Conservation (phyloP, 2,888 invertebrate species). For the Torymus aiolomorphi region DNA sequence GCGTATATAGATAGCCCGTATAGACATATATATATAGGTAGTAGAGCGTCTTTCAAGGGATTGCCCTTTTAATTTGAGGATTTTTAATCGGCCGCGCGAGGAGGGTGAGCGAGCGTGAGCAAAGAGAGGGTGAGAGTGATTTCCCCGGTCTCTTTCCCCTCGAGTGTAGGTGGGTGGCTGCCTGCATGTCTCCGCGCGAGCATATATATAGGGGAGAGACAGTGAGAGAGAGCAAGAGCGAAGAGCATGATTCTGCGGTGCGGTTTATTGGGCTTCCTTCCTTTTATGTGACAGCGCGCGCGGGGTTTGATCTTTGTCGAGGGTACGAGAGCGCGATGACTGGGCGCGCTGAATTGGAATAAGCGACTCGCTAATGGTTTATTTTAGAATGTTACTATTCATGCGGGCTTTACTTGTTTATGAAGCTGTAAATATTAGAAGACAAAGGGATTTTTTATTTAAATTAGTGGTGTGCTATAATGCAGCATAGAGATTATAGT, state of each 20-base stretch:
- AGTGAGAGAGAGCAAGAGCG: neutral
- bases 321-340: too few relatives aligned
- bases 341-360: too few relatives aligned
- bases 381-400: too few relatives aligned
- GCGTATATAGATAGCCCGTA: too few relatives aligned
- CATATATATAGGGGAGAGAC: neutral
- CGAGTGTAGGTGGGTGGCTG: neutral
- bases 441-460: too few relatives aligned
- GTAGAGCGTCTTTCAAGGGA: slow-evolving; percentile 12
- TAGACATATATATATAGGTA: too few relatives aligned
- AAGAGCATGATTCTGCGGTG: neutral
- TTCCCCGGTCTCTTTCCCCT: too few relatives aligned
- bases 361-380: too few relatives aligned
- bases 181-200: neutral
- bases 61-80: slow-evolving; percentile 29
- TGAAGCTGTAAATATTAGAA: neutral
- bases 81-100: slow-evolving; percentile 10
- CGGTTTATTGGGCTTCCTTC: neutral
- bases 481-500: too few relatives aligned
- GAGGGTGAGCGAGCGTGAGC: neutral
- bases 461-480: too few relatives aligned
- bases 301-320: neutral
- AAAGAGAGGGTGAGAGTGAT: too few relatives aligned
- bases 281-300: neutral
- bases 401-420: too few relatives aligned